A percentile compares a stretch with the other conserved stretches of the same genome.
Evolutionary conservation across 2,113 vertebrate species (phyloP).

Genomic region (Python bivittatus): DNA sequence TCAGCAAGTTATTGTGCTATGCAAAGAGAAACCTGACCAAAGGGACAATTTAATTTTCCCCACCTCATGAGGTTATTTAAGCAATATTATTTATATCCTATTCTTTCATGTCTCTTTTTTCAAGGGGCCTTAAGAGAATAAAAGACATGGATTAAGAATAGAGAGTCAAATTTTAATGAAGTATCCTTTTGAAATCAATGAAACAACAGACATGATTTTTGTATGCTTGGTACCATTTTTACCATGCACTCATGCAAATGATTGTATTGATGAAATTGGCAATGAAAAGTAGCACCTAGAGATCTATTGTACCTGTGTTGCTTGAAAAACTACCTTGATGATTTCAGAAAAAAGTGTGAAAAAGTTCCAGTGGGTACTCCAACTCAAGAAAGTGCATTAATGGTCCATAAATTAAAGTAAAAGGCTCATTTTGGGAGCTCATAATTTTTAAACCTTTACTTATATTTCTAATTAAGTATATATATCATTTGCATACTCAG

Average conservation of each 20-base stretch:
- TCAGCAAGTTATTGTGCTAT: conserved; percentile 23
- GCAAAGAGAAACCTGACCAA: neutral
- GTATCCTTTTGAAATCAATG: neutral
- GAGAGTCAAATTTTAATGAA: neutral
- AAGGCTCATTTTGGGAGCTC: neutral
- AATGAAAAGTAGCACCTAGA: neutral
- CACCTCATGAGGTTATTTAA: neutral
- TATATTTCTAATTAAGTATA: neutral
- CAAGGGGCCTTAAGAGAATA: neutral
- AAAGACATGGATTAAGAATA: neutral
- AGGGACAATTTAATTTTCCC: neutral
- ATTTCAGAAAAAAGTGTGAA: neutral
- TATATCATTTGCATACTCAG: neutral
- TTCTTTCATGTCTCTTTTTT: neutral
- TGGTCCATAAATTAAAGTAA: neutral
- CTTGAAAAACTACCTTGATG: neutral
- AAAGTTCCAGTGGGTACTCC: neutral
- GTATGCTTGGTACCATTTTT: neutral
- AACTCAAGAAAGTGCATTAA: neutral
- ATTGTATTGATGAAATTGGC: neutral
- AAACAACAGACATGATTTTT: neutral
- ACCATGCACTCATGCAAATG: neutral
- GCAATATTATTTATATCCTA: neutral
- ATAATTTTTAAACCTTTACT: neutral
- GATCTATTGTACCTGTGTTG: neutral